Conservation (phyloP, 2,888 invertebrate genomes). For the Deilephila porcellus region DNA sequence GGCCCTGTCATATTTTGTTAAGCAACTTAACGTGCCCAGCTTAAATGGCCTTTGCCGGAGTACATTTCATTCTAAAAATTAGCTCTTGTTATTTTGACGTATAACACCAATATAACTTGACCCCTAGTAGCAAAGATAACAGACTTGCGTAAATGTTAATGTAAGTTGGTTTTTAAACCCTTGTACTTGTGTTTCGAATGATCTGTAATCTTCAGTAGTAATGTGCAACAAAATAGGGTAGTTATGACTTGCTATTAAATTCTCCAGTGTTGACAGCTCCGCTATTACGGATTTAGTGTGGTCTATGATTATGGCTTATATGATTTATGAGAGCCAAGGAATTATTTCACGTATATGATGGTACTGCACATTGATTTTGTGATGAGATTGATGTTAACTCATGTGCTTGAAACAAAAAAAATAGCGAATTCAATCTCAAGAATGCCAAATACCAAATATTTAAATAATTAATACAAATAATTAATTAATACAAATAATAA, state of each 20-base stretch:
- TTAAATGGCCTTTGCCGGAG: slow-evolving; percentile 47
- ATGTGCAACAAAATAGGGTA: slow-evolving; percentile 69
- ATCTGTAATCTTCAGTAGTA: slow-evolving; percentile 79
- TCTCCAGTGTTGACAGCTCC: slow-evolving; percentile 71
- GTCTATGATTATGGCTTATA: slow-evolving; percentile 50
- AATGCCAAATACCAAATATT: neutral
- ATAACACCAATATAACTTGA: slow-evolving; percentile 50
- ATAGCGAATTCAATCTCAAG: neutral
- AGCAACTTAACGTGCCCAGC: slow-evolving; percentile 66
- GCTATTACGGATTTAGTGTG: slow-evolving; percentile 60
- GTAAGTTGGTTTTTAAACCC: slow-evolving; percentile 51
- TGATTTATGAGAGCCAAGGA: slow-evolving; percentile 42
- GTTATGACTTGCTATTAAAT: slow-evolving; percentile 75
- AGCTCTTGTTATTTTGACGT: slow-evolving; percentile 50
- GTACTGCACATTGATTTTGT: neutral
- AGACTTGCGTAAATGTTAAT: slow-evolving; percentile 40
- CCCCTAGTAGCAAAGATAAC: slow-evolving; percentile 43
- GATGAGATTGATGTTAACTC: neutral
- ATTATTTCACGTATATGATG: slow-evolving; percentile 6
- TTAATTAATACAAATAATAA: too few species aligned
- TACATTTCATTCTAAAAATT: slow-evolving; percentile 33
- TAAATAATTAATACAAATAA: too few species aligned
- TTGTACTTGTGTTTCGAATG: slow-evolving; percentile 57
- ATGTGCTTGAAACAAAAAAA: neutral
- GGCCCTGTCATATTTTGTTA: slow-evolving; percentile 73